phyloP scores from a whole-genome alignment of 2,797 vertebrate species.

The Cryptoblepharus egeriae region DNA sequence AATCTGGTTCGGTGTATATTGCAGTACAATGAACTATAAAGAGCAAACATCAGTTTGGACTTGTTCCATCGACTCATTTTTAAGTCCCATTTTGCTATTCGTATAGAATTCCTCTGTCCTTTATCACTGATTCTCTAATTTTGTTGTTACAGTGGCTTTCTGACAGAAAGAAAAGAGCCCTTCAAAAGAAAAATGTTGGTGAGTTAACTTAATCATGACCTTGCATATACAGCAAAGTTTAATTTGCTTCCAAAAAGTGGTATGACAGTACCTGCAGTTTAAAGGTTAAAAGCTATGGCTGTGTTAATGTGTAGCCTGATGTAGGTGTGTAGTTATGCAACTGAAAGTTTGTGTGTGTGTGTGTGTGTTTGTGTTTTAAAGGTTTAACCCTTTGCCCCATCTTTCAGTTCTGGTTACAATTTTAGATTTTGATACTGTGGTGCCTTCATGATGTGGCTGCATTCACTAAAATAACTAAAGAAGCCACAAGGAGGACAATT shows the following conservation, averaged over 20 bases:
- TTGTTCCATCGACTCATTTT: not conserved
- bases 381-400: no score
- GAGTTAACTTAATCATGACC: slow-evolving; percentile 57
- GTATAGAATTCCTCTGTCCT: not conserved
- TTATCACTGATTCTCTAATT: not conserved
- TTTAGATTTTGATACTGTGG: not conserved
- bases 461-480: not conserved
- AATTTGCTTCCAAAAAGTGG: not conserved
- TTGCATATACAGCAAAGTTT: not conserved
- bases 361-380: no score
- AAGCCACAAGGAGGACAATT: no score
- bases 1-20: not conserved
- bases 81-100: not conserved
- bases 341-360: no score
- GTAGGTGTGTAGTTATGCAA: not conserved
- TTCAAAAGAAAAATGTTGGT: slow-evolving; percentile 97
- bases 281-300: not conserved
- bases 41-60: not conserved
- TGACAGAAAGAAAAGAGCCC: slow-evolving; percentile 92
- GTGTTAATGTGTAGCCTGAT: not conserved
- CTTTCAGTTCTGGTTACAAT: no score
- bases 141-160: slow-evolving; percentile 91
- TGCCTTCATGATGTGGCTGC: not conserved
- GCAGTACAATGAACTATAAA: not conserved
- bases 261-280: not conserved